Evolutionary conservation across 2,888 invertebrate genomes (phyloP).

Genomic region (Apamea sordens): DNA sequence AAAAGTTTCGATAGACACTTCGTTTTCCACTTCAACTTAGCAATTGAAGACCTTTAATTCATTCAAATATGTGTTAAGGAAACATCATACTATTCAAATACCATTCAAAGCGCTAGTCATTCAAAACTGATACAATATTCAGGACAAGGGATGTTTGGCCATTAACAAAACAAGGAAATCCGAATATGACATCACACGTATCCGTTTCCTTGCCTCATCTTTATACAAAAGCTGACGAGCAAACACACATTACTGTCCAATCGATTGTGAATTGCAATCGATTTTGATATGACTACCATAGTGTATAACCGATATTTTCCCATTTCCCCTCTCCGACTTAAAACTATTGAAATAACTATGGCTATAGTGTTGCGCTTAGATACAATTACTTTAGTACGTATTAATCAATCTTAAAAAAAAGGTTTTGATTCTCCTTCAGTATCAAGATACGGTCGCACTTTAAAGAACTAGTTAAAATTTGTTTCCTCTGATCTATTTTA

Average conservation of each 20-base stretch:
- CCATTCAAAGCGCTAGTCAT: conserved; percentile 12
- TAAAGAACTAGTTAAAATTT: not conserved
- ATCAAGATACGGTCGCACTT: not conserved
- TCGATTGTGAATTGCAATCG: conserved; percentile 21
- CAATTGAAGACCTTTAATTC: not conserved
- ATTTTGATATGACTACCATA: not conserved
- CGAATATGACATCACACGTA: conserved; percentile 52
- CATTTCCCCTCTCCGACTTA: not conserved
- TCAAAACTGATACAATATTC: conserved; percentile 49
- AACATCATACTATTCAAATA: not conserved
- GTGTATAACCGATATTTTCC: not conserved
- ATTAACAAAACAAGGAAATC: conserved; percentile 64
- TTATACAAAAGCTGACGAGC: conserved; percentile 31
- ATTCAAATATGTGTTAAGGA: conserved; percentile 7
- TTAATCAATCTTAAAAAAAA: not conserved
- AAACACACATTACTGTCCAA: conserved; percentile 16
- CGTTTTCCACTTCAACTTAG: not conserved
- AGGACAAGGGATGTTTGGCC: conserved; percentile 60
- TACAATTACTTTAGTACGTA: not conserved
- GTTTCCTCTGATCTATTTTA: conserved; percentile 12
- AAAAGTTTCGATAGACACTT: not conserved
- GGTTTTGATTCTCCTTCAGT: not conserved
- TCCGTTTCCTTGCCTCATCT: conserved; percentile 54
- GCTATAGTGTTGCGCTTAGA: not conserved
- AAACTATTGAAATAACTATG: not conserved